phyloP scores from a whole-genome alignment of 2,888 invertebrate species.

The Eurytoma californica region DNA sequence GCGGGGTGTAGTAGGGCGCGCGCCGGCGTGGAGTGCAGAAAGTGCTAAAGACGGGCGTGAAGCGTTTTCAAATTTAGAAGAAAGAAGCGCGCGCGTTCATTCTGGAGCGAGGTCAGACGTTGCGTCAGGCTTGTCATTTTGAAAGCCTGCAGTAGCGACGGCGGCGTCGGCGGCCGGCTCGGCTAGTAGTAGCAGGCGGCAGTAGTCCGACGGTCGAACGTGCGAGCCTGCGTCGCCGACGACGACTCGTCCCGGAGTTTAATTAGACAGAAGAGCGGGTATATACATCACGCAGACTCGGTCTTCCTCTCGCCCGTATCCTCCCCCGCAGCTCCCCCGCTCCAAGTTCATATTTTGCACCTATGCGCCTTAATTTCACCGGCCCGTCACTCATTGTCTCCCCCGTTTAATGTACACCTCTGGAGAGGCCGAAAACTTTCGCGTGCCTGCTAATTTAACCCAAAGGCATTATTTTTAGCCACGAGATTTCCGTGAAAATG shows the following conservation, averaged over 20 bases:
- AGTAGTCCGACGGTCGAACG: constrained; percentile 52
- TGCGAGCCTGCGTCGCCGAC: constrained; percentile 58
- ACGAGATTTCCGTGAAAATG: background rate
- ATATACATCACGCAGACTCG: constrained; percentile 63
- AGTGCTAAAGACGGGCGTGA: constrained; percentile 8
- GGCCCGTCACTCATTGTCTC: constrained; percentile 41
- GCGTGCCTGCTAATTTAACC: constrained; percentile 31
- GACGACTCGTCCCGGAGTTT: constrained; percentile 64
- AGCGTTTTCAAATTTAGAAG: constrained; percentile 31
- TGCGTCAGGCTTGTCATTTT: constrained; percentile 63
- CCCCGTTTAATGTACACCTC: constrained; percentile 9
- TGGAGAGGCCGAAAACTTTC: constrained; percentile 29
- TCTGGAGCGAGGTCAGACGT: constrained; percentile 28
- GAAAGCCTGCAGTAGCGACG: constrained; percentile 60
- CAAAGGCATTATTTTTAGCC: constrained; percentile 31
- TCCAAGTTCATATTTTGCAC: constrained; percentile 47
- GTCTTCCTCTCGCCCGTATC: background rate
- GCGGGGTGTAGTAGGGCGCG: too few species aligned
- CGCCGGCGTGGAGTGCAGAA: too few species aligned
- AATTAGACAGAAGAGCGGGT: constrained; percentile 68
- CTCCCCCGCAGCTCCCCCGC: constrained; percentile 39
- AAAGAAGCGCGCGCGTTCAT: constrained; percentile 15
- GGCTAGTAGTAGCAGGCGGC: constrained; percentile 28
- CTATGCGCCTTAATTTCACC: constrained; percentile 52
- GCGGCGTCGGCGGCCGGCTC: background rate